Evolutionary conservation across 2,113 vertebrate genomes (phyloP).

Genomic region (Euleptes europaea): DNA sequence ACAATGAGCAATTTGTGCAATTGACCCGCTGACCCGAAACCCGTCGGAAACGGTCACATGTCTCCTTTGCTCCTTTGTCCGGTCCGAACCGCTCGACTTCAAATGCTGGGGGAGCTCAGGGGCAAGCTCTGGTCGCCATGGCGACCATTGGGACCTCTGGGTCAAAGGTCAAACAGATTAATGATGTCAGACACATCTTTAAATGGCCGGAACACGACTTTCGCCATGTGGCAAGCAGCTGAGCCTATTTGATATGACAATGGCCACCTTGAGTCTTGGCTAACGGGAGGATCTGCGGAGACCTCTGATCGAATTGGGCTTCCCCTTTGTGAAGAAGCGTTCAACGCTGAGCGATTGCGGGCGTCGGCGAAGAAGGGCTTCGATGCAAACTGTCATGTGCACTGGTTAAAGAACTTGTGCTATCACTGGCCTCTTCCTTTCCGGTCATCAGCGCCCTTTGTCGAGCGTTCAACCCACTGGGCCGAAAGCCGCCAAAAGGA

Average conservation of each 20-base stretch:
- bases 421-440: background rate
- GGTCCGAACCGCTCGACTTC: conserved; percentile 75
- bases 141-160: conserved; percentile 74
- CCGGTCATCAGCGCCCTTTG: conserved; percentile 23
- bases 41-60: conserved; percentile 84
- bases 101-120: conserved; percentile 74
- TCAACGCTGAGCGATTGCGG: background rate
- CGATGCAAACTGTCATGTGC: conserved; percentile 23
- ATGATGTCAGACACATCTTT: conserved; percentile 85
- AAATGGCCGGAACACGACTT: conserved; percentile 74
- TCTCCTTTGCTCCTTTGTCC: conserved; percentile 79
- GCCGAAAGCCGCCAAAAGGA: conserved; percentile 41
- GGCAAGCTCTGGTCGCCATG: conserved; percentile 80
- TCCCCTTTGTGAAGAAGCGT: conserved; percentile 38
- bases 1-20: conserved; percentile 76
- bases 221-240: conserved; percentile 73
- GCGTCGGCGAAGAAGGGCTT: background rate
- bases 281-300: conserved; percentile 65
- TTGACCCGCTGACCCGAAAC: conserved; percentile 83
- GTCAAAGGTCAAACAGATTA: conserved; percentile 83
- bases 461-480: conserved; percentile 39
- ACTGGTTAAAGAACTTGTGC: conserved; percentile 31
- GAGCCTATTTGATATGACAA: conserved; percentile 78
- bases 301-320: conserved; percentile 51
- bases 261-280: conserved; percentile 68